Evolutionary conservation across 2,888 invertebrate species (phyloP).

Genomic region (Ectemnius continuus): DNA sequence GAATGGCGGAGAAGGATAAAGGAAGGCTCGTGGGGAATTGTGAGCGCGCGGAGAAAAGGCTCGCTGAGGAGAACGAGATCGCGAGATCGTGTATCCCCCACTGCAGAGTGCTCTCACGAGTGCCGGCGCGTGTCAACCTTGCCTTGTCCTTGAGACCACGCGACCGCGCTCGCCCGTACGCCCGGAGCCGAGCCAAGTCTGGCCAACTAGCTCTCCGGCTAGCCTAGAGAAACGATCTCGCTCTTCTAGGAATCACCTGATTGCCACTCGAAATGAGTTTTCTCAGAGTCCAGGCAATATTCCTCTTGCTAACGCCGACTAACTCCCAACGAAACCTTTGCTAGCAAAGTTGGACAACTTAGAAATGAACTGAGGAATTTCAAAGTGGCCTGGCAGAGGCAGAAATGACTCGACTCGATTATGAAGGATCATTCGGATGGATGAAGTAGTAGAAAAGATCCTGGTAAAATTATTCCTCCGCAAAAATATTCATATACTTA

Average conservation of each 20-base stretch:
- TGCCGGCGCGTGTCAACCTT: constrained; percentile 78
- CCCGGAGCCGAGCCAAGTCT: constrained; percentile 60
- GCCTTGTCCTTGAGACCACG: constrained; percentile 77
- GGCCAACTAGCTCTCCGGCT: constrained; percentile 34
- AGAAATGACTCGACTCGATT: no score
- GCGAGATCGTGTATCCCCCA: constrained; percentile 50
- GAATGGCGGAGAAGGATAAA: constrained; percentile 26
- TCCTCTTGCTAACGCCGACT: constrained; percentile 23
- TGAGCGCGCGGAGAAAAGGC: constrained; percentile 5
- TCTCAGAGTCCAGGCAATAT: constrained; percentile 27
- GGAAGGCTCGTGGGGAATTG: neutral
- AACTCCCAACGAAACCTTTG: neutral
- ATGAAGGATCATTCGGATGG: no score
- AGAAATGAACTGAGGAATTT: no score
- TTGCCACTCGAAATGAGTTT: constrained; percentile 49
- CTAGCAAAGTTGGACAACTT: no score
- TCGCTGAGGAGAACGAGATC: constrained; percentile 32
- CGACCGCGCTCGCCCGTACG: constrained; percentile 71
- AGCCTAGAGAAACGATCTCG: constrained; percentile 35
- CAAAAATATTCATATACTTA: no score
- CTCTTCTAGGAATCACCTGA: constrained; percentile 63
- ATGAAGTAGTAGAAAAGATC: no score
- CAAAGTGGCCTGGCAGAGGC: no score
- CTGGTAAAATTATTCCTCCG: no score
- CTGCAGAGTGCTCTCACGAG: constrained; percentile 57